Evolutionary conservation across 2,113 vertebrate species (phyloP).

Genomic region (Prunella himalayana): DNA sequence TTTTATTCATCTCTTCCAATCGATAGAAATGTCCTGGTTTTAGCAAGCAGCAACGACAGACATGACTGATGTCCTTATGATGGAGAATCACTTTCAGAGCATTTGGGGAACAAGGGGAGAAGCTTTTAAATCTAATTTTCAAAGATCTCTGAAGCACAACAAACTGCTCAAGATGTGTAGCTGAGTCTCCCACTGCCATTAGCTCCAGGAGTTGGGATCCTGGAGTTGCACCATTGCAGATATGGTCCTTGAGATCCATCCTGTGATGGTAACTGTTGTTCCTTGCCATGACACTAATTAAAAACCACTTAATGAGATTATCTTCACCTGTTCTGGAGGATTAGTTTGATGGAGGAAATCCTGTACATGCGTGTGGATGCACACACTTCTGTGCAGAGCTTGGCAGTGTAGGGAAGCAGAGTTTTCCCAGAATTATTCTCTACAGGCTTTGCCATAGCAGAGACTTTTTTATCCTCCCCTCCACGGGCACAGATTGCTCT

Average conservation of each 20-base stretch:
- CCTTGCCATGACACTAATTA: neutral
- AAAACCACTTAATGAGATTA: conserved; percentile 20
- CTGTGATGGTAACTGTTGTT: neutral
- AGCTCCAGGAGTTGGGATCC: neutral
- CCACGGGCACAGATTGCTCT: neutral
- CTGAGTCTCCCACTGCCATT: neutral
- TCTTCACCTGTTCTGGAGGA: neutral
- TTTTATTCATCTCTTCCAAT: conserved; percentile 20
- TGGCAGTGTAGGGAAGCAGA: fast-evolving
- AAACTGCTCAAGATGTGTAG: neutral
- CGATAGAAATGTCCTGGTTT: neutral
- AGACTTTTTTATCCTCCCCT: neutral
- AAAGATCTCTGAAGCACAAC: neutral
- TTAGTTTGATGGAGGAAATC: conserved; percentile 1
- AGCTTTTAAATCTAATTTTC: conserved; percentile 23
- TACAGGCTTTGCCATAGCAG: neutral
- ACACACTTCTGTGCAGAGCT: neutral
- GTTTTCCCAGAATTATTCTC: neutral
- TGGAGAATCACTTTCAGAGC: neutral
- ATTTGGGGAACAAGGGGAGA: neutral
- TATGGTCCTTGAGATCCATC: neutral
- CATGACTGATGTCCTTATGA: neutral
- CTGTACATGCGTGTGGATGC: neutral
- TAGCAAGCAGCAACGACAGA: neutral
- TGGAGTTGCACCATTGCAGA: neutral